Percentiles rank a stretch among this genome's conserved stretches.
Evolutionary conservation across 2,888 invertebrate genomes (phyloP).

Genomic region (Seira musarum): DNA sequence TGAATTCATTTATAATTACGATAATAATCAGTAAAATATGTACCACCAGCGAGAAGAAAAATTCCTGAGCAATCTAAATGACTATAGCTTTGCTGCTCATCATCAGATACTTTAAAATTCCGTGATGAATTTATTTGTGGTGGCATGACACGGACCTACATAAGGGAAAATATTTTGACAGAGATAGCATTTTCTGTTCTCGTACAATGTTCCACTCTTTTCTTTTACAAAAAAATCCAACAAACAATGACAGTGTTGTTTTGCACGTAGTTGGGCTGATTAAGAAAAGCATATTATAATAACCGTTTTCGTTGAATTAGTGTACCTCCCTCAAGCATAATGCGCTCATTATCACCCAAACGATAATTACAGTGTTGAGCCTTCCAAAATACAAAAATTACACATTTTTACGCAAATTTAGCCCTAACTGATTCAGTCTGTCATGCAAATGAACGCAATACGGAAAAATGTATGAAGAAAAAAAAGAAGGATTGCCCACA

Average conservation of each 20-base stretch:
- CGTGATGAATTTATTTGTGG: too few relatives aligned
- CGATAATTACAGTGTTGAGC: conserved; percentile 44
- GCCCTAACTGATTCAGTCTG: conserved; percentile 35
- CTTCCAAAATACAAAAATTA: conserved; percentile 49
- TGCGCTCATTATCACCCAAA: conserved; percentile 43
- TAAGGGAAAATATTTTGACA: too few relatives aligned
- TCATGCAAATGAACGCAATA: conserved; percentile 42
- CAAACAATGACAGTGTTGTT: not conserved
- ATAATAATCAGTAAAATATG: too few relatives aligned
- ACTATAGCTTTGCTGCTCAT: too few relatives aligned
- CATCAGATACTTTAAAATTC: too few relatives aligned
- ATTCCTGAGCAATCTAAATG: too few relatives aligned
- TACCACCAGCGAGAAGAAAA: too few relatives aligned
- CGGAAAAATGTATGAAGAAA: conserved; percentile 2
- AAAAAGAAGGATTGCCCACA: conserved; percentile 30
- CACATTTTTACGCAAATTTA: conserved; percentile 55
- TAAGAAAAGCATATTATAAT: conserved; percentile 1
- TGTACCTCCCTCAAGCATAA: conserved; percentile 6
- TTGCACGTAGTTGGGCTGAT: not conserved
- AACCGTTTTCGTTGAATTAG: conserved; percentile 6
- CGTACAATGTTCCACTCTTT: too few relatives aligned
- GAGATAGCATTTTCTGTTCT: too few relatives aligned
- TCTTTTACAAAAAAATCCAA: too few relatives aligned
- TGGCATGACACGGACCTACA: too few relatives aligned
- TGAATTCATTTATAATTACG: too few relatives aligned